These are phyloP conservation scores for Auanema freiburgensis DNA, from an alignment of 2,888 invertebrate genomes.

Conservation along the genomic window DNA sequence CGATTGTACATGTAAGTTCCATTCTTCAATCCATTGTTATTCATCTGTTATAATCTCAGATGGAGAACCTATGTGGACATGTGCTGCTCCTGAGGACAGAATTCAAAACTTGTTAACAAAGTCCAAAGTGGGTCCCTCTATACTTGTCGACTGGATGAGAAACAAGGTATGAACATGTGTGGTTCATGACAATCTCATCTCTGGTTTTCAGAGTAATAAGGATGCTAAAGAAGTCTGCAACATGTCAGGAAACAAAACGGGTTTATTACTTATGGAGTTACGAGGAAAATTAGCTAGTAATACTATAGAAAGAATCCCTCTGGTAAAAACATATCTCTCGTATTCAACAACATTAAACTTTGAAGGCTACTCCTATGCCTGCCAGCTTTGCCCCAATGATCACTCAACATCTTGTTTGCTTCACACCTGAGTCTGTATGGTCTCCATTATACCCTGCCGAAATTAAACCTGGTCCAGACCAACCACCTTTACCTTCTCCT, in stretches of 20 bases:
- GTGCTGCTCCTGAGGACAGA: slow-evolving; percentile 55
- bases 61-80: slow-evolving; percentile 56
- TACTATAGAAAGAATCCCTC: slow-evolving; percentile 47
- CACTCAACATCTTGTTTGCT: slow-evolving; percentile 59
- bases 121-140: slow-evolving; percentile 47
- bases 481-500: slow-evolving; percentile 46
- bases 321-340: slow-evolving; percentile 28
- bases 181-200: too few species aligned
- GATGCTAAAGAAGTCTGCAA: slow-evolving; percentile 30
- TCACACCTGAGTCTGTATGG: slow-evolving; percentile 61
- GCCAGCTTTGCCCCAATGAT: slow-evolving; percentile 37
- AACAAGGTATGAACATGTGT: slow-evolving; percentile 20
- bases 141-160: slow-evolving; percentile 56
- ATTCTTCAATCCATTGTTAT: background rate
- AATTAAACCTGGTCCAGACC: slow-evolving; percentile 36
- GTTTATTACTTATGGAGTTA: slow-evolving; percentile 60
- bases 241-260: slow-evolving; percentile 58
- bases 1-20: slow-evolving; percentile 36
- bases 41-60: slow-evolving; percentile 14
- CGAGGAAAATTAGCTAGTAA: slow-evolving; percentile 43
- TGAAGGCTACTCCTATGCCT: slow-evolving; percentile 33
- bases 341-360: background rate
- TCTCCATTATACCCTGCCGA: slow-evolving; percentile 62
- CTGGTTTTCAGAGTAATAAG: slow-evolving; percentile 16
- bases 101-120: slow-evolving; percentile 60